Base-by-base conservation (phyloP, 2,113 vertebrate species). In the Apeltes quadracus region DNA sequence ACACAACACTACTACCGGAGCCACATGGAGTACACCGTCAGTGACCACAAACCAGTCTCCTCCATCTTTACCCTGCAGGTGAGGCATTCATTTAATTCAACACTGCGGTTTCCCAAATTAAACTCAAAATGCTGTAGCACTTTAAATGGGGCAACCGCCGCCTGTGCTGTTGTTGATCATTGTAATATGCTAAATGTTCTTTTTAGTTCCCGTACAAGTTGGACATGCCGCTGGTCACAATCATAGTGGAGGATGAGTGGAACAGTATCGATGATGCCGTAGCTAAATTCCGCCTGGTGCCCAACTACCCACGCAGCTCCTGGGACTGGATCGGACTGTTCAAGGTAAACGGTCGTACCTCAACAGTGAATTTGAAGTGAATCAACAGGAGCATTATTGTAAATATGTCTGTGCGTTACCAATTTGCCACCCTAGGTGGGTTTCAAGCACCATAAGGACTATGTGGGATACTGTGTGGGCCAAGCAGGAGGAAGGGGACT, bases 251-350 rank as follows among this genome's bases (percentile, higher is more conserved):
- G 34, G 97, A 98, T 0, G 97, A 98, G 81, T 99, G 98, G 98
- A 94, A 89, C 27, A 93, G 93, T 66, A 85, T 95, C 0, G 94
- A 94, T 53, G 97, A 99, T 77, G 97, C 98, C 0, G 83, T 91
- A 76, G 93, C 92, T 63, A 93, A 83, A 76, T 97, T 98, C 87
- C 95, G 90, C 82, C 72, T 95, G 85, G 90, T 94, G 2, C 89
- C 92, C 0, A 92, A 88, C 78, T 98, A 95, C 54, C 86, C 95
- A 57, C 95, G 96, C 79, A 99, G 96, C 87, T 96, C 97, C 78
- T 99, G 97, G 96, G 98, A 99, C 92, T 99, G 98, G 98, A 97
- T 99, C n/a, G 98, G 95, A 73, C 94, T 99, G 61, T 99, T 97
- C 86, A 95, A 95, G 95, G 98, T 99, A 88, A 91, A 32, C 1